phyloP scores from a whole-genome alignment of 2,888 invertebrate genomes.

The Cryptus armator region DNA sequence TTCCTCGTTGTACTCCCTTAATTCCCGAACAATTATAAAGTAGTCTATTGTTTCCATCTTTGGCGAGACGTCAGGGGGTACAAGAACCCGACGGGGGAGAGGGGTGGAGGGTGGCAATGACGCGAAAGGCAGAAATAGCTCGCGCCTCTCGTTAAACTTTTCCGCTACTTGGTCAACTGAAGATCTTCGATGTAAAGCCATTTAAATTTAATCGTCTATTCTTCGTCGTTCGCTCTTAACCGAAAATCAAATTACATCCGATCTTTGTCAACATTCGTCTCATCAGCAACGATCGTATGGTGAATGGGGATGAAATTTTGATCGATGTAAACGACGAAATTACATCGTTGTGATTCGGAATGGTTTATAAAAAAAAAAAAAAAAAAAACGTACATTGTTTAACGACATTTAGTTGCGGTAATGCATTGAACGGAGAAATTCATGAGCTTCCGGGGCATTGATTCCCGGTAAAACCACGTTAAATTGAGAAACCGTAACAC shows the following conservation, averaged over 20 bases:
- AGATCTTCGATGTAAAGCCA: conserved; percentile 23
- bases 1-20: conserved; percentile 52
- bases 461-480: conserved; percentile 57
- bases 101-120: background rate
- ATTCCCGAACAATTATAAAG: conserved; percentile 61
- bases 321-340: too few species aligned
- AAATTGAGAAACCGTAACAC: conserved; percentile 44
- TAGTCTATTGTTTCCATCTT: conserved; percentile 61
- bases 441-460: conserved; percentile 49
- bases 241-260: too few species aligned
- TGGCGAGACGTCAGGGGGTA: background rate
- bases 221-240: too few species aligned
- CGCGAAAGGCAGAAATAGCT: conserved; percentile 18
- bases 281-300: too few species aligned
- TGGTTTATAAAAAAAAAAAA: too few species aligned
- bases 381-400: background rate
- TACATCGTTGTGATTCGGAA: too few species aligned
- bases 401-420: background rate
- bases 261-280: too few species aligned
- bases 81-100: background rate
- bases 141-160: conserved; percentile 52
- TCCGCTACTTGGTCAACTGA: conserved; percentile 40
- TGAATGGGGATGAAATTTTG: too few species aligned
- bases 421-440: conserved; percentile 40
- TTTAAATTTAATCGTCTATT: background rate